phyloP scores from a whole-genome alignment of 2,797 vertebrate genomes.

The Microtus obscurus region DNA sequence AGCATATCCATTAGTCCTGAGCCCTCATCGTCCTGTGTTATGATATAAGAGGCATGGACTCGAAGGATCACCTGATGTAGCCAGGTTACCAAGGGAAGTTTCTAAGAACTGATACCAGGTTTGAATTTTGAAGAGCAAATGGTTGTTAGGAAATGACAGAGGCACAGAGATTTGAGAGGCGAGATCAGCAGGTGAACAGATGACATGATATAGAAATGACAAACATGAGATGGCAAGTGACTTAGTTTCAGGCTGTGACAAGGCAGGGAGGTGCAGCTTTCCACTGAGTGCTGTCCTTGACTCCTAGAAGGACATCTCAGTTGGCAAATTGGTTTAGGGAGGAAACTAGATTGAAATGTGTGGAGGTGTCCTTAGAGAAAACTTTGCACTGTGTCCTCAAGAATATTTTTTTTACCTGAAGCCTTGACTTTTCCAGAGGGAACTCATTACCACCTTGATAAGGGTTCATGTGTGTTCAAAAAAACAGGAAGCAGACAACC shows the following conservation, averaged over 20 bases:
- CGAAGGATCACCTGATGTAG: neutral
- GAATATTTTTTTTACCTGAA: constrained; percentile 16
- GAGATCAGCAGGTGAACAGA: constrained; percentile 14
- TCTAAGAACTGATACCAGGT: neutral
- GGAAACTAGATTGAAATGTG: constrained; percentile 20
- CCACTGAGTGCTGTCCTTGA: neutral
- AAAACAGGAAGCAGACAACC: neutral
- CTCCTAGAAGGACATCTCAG: constrained; percentile 16
- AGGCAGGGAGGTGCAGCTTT: neutral
- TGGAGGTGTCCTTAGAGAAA: constrained; percentile 7
- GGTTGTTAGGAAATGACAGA: neutral
- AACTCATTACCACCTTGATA: constrained; percentile 67
- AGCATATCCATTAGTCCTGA: neutral
- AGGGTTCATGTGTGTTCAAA: neutral
- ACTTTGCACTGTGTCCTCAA: neutral
- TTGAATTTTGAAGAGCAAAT: neutral
- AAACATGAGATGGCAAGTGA: neutral
- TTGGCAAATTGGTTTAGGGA: constrained; percentile 17
- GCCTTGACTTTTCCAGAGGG: constrained; percentile 62
- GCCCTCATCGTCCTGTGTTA: neutral
- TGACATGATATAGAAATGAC: neutral
- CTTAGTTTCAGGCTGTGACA: neutral
- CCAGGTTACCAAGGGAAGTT: neutral
- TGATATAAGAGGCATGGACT: neutral
- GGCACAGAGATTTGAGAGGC: neutral